Evolutionary conservation across 2,113 vertebrate genomes (phyloP).

Genomic region (Rhinichthys klamathensis): DNA sequence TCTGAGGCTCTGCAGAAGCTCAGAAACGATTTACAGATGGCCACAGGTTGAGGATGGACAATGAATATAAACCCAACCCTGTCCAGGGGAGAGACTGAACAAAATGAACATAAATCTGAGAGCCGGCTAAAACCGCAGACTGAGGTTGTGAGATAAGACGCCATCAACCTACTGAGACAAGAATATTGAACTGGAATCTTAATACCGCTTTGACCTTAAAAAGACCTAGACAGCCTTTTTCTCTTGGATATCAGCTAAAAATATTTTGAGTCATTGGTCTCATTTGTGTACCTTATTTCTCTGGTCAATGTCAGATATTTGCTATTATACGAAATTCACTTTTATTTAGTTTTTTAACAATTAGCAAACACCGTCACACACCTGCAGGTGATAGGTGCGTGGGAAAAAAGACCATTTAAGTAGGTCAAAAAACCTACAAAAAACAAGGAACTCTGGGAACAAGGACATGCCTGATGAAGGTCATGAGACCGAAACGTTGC

Average conservation of each 20-base stretch:
- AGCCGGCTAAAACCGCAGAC: constrained; percentile 8
- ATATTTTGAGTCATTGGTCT: neutral
- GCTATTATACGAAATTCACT: neutral
- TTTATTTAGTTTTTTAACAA: too few relatives aligned
- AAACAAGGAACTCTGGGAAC: too few relatives aligned
- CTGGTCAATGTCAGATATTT: constrained; percentile 8
- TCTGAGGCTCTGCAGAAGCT: neutral
- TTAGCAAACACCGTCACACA: too few relatives aligned
- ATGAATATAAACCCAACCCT: constrained; percentile 17
- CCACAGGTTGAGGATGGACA: constrained; percentile 18
- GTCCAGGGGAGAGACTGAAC: constrained; percentile 6
- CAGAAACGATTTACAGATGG: constrained; percentile 32
- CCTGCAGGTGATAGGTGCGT: too few relatives aligned
- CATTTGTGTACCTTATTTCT: neutral
- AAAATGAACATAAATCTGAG: constrained; percentile 27
- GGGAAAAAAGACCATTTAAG: too few relatives aligned
- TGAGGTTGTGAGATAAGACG: constrained; percentile 1
- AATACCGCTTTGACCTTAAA: constrained; percentile 8
- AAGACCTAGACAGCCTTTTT: neutral
- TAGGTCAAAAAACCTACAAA: too few relatives aligned
- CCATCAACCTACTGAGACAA: constrained; percentile 7
- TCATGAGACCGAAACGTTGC: too few relatives aligned
- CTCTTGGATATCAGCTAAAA: neutral
- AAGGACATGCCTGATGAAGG: too few relatives aligned
- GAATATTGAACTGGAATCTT: constrained; percentile 22